phyloP scores from a whole-genome alignment of 2,113 vertebrate genomes.

The Megaleporinus macrocephalus region DNA sequence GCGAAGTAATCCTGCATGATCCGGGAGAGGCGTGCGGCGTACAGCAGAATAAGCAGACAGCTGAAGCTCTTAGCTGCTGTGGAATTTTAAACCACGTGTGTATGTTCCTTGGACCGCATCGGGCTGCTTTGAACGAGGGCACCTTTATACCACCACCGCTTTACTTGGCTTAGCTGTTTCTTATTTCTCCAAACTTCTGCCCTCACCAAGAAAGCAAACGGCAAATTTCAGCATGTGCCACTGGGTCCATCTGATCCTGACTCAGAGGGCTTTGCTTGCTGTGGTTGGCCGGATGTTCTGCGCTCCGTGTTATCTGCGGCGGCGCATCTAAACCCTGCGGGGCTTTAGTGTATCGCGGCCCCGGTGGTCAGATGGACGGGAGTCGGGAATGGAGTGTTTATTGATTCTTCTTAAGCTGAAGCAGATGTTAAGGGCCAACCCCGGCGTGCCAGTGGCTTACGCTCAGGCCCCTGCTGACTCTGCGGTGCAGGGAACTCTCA shows the following conservation, averaged over 20 bases:
- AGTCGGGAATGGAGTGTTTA: slow-evolving; percentile 51
- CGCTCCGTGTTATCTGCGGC: background rate
- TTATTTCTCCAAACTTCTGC: background rate
- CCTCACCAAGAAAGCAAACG: background rate
- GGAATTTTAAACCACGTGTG: slow-evolving; percentile 67
- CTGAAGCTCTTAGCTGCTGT: slow-evolving; percentile 67
- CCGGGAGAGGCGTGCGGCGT: slow-evolving; percentile 59
- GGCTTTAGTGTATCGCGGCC: background rate
- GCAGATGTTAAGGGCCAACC: slow-evolving; percentile 60
- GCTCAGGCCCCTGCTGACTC: background rate
- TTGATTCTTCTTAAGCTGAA: slow-evolving; percentile 60
- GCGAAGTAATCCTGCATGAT: slow-evolving; percentile 68
- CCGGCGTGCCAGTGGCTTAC: slow-evolving; percentile 52
- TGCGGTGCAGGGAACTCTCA: slow-evolving; percentile 20
- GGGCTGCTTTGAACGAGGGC: background rate
- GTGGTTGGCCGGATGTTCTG: background rate
- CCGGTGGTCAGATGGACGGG: background rate
- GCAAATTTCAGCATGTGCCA: background rate
- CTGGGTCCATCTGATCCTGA: background rate
- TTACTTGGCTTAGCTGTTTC: background rate
- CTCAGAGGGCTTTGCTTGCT: background rate
- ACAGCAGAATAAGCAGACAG: slow-evolving; percentile 72
- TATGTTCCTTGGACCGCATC: background rate
- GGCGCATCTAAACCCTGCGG: slow-evolving; percentile 1
- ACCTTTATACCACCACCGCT: background rate